Evolutionary conservation across 2,888 invertebrate genomes (phyloP).

Genomic region (Drosophila atroscutellata): DNA sequence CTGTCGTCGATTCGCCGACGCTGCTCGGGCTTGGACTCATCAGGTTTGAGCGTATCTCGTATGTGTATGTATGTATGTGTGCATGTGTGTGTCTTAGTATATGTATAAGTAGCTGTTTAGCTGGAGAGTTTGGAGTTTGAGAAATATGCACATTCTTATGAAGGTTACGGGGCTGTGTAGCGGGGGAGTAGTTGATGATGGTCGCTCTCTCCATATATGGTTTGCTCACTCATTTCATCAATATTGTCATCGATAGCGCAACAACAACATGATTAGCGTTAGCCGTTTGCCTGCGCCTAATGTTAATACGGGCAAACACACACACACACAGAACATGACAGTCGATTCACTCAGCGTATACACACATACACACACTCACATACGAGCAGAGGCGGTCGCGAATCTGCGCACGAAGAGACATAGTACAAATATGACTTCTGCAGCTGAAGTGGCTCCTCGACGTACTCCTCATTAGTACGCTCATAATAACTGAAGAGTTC

Average conservation of each 20-base stretch:
- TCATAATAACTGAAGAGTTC: conserved; percentile 75
- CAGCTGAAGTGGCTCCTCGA: conserved; percentile 33
- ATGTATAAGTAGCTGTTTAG: conserved; percentile 17
- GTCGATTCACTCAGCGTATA: conserved; percentile 44
- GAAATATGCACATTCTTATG: not conserved
- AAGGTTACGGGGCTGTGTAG: not conserved
- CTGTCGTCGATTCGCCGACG: conserved; percentile 6
- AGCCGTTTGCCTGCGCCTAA: conserved; percentile 9
- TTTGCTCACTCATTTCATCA: conserved; percentile 18
- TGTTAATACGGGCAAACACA: conserved; percentile 13
- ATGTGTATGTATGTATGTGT: not conserved
- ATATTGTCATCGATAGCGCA: not conserved
- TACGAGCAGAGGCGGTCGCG: conserved; percentile 5
- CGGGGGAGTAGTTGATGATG: not conserved
- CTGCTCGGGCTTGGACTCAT: conserved; percentile 14
- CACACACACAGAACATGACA: not conserved
- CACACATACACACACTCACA: conserved; percentile 31
- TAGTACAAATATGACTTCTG: conserved; percentile 22
- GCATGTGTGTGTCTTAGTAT: not conserved
- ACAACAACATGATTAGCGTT: conserved; percentile 12
- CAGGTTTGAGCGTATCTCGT: conserved; percentile 19
- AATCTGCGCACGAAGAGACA: conserved; percentile 7
- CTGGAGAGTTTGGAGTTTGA: not conserved
- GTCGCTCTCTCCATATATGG: not conserved
- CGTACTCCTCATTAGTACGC: conserved; percentile 70